Conservation (phyloP, 2,888 invertebrate species). For the Halictus ligatus region DNA sequence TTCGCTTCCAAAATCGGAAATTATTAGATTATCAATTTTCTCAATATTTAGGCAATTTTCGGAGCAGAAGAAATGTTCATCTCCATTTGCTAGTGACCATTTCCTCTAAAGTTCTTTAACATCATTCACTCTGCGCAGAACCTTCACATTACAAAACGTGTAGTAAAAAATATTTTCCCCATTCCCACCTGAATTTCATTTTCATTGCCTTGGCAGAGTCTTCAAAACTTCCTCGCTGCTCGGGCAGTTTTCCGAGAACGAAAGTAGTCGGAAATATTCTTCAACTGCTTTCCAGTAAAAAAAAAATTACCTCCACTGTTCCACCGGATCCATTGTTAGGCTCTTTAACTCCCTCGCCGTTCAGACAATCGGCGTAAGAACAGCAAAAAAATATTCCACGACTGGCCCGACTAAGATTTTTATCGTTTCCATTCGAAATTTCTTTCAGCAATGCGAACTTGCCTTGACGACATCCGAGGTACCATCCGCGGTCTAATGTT, state of each 20-base stretch:
- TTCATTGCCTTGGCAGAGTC: no score
- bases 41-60: no score
- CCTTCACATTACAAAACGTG: no score
- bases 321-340: not conserved
- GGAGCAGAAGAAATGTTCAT: no score
- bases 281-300: not conserved
- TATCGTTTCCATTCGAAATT: not conserved
- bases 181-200: no score
- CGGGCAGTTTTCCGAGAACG: not conserved
- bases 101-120: no score
- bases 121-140: no score
- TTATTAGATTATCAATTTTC: no score
- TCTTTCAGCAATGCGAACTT: not conserved
- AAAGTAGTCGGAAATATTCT: not conserved
- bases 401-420: not conserved
- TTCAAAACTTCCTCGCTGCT: not conserved
- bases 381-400: not conserved
- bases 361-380: not conserved
- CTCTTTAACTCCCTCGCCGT: not conserved
- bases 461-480: not conserved
- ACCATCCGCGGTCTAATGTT: not conserved
- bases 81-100: no score
- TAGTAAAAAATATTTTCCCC: no score
- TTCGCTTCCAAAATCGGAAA: no score
- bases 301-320: not conserved